Evolutionary conservation across 2,113 vertebrate species (phyloP).

Genomic region (Physeter macrocephalus): DNA sequence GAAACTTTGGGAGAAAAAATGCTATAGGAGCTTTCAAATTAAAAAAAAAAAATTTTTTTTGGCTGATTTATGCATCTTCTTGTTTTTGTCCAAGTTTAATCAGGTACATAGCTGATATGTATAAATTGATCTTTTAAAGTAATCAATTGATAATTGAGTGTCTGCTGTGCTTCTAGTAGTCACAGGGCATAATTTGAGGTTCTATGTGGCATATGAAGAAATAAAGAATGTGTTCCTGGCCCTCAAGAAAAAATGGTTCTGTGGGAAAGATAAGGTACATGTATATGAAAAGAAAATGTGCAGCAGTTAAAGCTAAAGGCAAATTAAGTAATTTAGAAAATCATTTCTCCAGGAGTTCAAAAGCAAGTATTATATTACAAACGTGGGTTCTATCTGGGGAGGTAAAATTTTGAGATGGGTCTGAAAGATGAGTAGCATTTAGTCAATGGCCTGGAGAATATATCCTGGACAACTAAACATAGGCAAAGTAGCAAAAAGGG

Average conservation of each 20-base stretch:
- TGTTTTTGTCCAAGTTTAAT: slow-evolving; percentile 6
- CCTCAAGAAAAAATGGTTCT: not conserved
- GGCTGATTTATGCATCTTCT: not conserved
- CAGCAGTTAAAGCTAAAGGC: not conserved
- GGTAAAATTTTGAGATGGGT: not conserved
- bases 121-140: not conserved
- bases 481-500: not conserved
- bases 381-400: not conserved
- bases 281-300: not conserved
- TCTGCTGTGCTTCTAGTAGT: not conserved
- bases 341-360: not conserved
- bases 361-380: not conserved
- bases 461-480: not conserved
- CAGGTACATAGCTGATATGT: not conserved
- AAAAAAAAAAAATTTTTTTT: not conserved
- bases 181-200: not conserved
- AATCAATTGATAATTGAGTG: slow-evolving; percentile 18
- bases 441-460: not conserved
- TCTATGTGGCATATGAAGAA: not conserved
- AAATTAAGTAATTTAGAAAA: slow-evolving; percentile 13
- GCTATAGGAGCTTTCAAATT: not conserved
- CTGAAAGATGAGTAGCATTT: not conserved
- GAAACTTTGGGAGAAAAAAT: not conserved
- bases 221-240: not conserved
- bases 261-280: not conserved